Conservation (phyloP, 1,140 invertebrate genomes). For the Asbolus verrucosus region DNA sequence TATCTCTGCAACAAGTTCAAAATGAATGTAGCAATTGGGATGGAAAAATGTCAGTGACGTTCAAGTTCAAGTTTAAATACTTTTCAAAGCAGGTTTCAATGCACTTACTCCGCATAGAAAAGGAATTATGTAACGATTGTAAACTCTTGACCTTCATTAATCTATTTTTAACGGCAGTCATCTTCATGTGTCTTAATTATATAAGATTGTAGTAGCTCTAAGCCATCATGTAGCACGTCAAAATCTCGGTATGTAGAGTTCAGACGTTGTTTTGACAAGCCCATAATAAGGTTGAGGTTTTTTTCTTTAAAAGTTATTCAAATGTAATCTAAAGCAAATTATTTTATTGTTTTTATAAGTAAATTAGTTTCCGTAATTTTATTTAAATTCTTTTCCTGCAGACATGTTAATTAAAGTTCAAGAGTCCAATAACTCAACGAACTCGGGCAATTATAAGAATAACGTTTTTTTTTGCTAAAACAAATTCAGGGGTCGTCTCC, state of each 20-base stretch:
- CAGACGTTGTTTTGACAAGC: conserved; percentile 20
- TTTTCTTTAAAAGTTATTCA: neutral
- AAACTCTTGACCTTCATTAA: too few species aligned
- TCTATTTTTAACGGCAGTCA: conserved; percentile 2
- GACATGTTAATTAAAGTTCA: conserved; percentile 16
- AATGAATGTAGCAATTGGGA: too few species aligned
- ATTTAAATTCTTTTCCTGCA: neutral
- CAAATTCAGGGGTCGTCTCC: neutral
- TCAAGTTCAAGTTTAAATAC: too few species aligned
- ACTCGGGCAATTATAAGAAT: conserved; percentile 16
- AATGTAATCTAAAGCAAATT: neutral
- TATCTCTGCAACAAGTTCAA: too few species aligned
- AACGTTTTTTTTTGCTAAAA: neutral
- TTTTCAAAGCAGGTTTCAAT: too few species aligned
- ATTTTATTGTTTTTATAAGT: conserved; percentile 3
- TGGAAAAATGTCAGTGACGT: too few species aligned
- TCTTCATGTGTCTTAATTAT: conserved; percentile 16
- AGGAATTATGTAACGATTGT: too few species aligned
- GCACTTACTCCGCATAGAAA: too few species aligned
- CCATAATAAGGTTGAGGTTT: conserved; percentile 20
- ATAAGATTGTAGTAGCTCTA: conserved; percentile 11
- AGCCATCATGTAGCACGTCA: conserved; percentile 21
- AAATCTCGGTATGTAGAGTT: conserved; percentile 5
- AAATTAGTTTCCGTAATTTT: conserved; percentile 1
- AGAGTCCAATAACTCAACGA: conserved; percentile 2